Conservation (phyloP, 1,140 invertebrate species). For the Danaus melanippus region DNA sequence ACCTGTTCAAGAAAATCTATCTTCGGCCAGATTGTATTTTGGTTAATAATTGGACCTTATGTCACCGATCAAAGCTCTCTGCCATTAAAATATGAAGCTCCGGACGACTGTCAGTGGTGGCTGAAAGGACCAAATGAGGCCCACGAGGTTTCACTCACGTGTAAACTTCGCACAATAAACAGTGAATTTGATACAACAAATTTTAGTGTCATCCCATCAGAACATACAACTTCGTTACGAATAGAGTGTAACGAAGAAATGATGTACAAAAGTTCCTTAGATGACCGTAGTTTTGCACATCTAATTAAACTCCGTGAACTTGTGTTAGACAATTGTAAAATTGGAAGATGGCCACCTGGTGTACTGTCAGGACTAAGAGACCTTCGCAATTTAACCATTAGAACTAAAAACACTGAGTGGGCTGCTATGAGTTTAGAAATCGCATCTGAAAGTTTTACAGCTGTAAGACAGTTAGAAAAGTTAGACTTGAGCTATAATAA, state of each 20-base stretch:
- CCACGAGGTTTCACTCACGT: slow-evolving; percentile 84
- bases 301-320: slow-evolving; percentile 83
- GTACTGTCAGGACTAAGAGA: slow-evolving; percentile 82
- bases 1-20: slow-evolving; percentile 41
- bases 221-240: slow-evolving; percentile 85
- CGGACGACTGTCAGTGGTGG: slow-evolving; percentile 87
- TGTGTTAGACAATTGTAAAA: slow-evolving; percentile 87
- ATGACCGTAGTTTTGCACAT: slow-evolving; percentile 85
- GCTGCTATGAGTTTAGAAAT: slow-evolving; percentile 84
- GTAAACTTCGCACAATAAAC: slow-evolving; percentile 84
- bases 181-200: slow-evolving; percentile 89
- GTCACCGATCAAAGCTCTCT: slow-evolving; percentile 71
- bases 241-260: slow-evolving; percentile 85
- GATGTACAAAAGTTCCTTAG: slow-evolving; percentile 80
- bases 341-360: slow-evolving; percentile 82
- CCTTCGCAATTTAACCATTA: slow-evolving; percentile 85
- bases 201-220: slow-evolving; percentile 87
- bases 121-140: slow-evolving; percentile 69
- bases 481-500: slow-evolving; percentile 91
- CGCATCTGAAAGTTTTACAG: slow-evolving; percentile 79
- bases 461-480: slow-evolving; percentile 81
- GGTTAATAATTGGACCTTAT: slow-evolving; percentile 61
- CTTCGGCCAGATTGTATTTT: slow-evolving; percentile 52
- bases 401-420: slow-evolving; percentile 86
- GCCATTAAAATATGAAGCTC: slow-evolving; percentile 82